Base-by-base conservation (phyloP, 2,888 invertebrate genomes). In the Pollenia griseotomentosa region DNA sequence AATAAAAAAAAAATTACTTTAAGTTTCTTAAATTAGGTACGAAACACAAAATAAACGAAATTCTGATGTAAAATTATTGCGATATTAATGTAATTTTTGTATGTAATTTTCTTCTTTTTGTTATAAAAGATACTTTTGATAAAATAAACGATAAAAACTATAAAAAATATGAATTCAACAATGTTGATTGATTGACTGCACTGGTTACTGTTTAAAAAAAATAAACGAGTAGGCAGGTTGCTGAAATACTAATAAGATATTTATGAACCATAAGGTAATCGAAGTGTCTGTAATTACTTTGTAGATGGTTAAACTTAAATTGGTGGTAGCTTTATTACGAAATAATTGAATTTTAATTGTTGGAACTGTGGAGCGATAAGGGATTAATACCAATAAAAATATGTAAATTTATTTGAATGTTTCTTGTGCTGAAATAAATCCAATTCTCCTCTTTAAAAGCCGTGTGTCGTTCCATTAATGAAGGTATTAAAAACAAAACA, bases 21-120 rank as follows among this genome's bases (percentile, higher is more conserved):
- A 84, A 87, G 84, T 84, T 78, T 81, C 68, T 78, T 78, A 84
- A 87, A 84, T 84, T 84, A 82, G 81, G 78, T 78, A 87, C 74
- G 63, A 61, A 84, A 83, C 73, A 68, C 42, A 79, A 65, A 68
- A 68, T 48, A 40, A 65, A 74, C 59, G 23, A 83, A 86, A 79
- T 86, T 57, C 74, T 82, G 78, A 46, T 46, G 66, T 51, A 65
- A 79, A 79, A 81, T 78, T 71, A 71, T 80, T 81, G 78, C 87
- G 84, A 87, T 74, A 74, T 74, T 74, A 79, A 74, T 78, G 68
- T 74, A 68, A 61, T 48, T 65, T 70, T 68, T 75, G 33, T 73
- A 73, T 74, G 83, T 81, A 86, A 65, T 74, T 79, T 68, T 66
- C 55, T 51, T 82, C 55, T 71, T 68, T 80, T 80, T 83, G 70